A percentile compares a stretch with the other conserved stretches of the same genome.
Evolutionary conservation across 2,888 invertebrate species (phyloP).

Genomic region (Leucophenga maculata): DNA sequence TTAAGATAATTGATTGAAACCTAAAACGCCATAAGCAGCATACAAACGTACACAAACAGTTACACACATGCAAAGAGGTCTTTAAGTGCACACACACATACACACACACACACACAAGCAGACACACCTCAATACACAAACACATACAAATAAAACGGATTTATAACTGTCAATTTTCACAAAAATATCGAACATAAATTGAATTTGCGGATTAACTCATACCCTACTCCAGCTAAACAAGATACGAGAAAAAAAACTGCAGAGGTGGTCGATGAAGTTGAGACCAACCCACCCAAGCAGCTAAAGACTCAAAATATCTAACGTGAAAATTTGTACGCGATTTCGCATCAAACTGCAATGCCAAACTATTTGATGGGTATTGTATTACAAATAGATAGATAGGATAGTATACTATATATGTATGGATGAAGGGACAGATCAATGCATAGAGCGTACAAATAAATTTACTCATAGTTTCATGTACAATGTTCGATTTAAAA

Average conservation of each 20-base stretch:
- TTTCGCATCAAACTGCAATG: not conserved
- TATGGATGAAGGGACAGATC: not conserved
- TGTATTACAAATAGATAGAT: slow-evolving; percentile 12
- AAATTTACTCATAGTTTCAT: no score
- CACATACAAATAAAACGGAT: slow-evolving; percentile 4
- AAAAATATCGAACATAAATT: slow-evolving; percentile 24
- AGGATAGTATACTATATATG: no score
- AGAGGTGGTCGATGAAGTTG: no score
- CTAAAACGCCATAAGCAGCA: not conserved
- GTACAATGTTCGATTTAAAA: no score
- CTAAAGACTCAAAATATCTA: not conserved
- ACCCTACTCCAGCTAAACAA: not conserved
- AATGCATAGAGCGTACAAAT: no score
- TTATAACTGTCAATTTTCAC: slow-evolving; percentile 26
- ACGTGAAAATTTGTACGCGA: no score
- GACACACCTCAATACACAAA: not conserved
- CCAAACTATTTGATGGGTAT: slow-evolving; percentile 16
- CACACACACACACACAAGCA: not conserved
- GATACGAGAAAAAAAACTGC: no score
- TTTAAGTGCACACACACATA: not conserved
- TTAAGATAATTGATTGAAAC: slow-evolving; percentile 19
- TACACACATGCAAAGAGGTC: not conserved
- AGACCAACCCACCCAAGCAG: no score
- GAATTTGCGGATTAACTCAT: slow-evolving; percentile 25
- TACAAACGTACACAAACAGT: not conserved